Base-by-base conservation (phyloP, 2,113 vertebrate species). In the Salvelinus namaycush region DNA sequence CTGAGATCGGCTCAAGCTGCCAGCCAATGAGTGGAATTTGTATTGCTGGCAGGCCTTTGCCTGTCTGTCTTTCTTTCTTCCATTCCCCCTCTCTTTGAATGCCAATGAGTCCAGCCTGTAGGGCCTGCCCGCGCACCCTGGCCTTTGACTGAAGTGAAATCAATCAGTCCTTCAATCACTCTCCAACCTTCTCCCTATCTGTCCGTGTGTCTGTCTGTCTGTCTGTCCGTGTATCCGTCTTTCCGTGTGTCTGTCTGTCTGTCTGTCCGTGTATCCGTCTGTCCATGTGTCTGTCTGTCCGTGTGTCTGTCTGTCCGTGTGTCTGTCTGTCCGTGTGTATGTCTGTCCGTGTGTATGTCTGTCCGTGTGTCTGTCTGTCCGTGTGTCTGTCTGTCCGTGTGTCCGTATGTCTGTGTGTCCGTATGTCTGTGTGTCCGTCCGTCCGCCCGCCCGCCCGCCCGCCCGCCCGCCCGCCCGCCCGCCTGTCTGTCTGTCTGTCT, bases 101-200 rank as follows among this genome's bases (percentile, higher is more conserved):
- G 83, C 79, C 86, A 86, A 90, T 88, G 86, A 89, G 83, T 64
- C 69, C 59, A 79, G 74, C n/a, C 68, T 73, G 74, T 48, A 18
- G 86, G 72, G 77, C 72, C 81, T 74, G 12, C 79, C 79, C n/a
- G 20, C 59, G 2, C 59, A 62, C 59, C 59, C 77, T 81, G 82
- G 79, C 80, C 85, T 87, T 86, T 83, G 81, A 81, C 83, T 91
- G 86, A 91, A 87, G 83, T 80, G 83, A 92, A 92, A 93, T 93
- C 92, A 90, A 92, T 92, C 89, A 89, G 82, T 73, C 87, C 81
- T 83, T 92, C 91, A 90, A 76, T 88, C 83, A 75, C 83, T 76
- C 85, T 88, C 85, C 83, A 27, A 71, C 68, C 24, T 75, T 24
- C 39, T 39, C 39, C 76, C 9, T 59, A 44, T 72, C 69, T 74